These are phyloP conservation scores for Tyria jacobaeae DNA, from an alignment of 2,888 invertebrate species.

Conservation along the genomic window DNA sequence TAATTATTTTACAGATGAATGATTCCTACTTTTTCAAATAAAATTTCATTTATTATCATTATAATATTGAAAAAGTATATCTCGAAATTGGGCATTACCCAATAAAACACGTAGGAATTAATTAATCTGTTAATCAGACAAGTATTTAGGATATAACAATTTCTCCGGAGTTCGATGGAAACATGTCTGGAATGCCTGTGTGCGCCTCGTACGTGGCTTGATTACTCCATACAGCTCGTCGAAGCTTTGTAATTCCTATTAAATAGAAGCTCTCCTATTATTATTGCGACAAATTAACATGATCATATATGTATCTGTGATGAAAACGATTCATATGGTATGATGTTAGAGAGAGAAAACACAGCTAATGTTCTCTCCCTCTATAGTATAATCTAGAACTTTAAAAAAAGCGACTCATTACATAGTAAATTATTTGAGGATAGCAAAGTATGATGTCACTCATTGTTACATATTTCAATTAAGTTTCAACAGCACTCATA, in stretches of 20 bases:
- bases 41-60: neutral
- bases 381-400: no score
- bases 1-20: neutral
- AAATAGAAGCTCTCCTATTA: conserved; percentile 23
- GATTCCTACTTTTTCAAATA: neutral
- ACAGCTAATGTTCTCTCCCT: no score
- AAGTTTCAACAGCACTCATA: no score
- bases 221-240: conserved; percentile 33
- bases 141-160: conserved; percentile 26
- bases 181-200: conserved; percentile 40
- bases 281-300: neutral
- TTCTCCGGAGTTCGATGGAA: conserved; percentile 31
- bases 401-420: neutral
- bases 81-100: conserved; percentile 5
- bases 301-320: neutral
- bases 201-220: conserved; percentile 37
- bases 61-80: conserved; percentile 2
- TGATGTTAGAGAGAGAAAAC: neutral
- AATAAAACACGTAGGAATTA: conserved; percentile 26
- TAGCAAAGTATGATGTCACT: neutral
- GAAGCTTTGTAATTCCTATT: conserved; percentile 25
- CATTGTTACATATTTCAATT: no score
- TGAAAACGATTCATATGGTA: neutral
- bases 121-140: conserved; percentile 38
- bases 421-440: neutral